phyloP scores from a whole-genome alignment of 2,113 vertebrate genomes.

The Chloebia gouldiae region DNA sequence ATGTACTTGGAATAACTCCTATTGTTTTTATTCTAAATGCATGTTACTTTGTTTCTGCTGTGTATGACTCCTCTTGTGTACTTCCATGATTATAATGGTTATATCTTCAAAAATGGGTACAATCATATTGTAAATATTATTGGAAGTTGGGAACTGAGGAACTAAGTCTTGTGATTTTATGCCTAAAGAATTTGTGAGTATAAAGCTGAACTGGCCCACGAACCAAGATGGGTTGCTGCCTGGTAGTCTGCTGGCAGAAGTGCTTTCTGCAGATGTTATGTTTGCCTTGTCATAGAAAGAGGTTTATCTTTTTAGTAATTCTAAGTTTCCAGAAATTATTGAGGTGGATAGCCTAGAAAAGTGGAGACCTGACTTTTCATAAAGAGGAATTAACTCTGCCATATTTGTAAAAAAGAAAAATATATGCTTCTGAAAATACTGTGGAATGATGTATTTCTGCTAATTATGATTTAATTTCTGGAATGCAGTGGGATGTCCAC shows the following conservation, averaged over 20 bases:
- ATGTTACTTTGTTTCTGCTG: background rate
- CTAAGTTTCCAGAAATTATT: background rate
- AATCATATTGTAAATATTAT: background rate
- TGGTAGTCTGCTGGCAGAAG: background rate
- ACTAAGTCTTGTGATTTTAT: background rate
- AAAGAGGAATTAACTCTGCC: background rate
- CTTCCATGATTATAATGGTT: background rate
- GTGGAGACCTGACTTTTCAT: background rate
- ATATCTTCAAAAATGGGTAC: background rate
- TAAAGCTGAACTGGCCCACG: background rate
- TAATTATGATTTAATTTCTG: constrained; percentile 41
- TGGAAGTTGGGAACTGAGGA: background rate
- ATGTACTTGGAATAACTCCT: background rate
- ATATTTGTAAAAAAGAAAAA: background rate
- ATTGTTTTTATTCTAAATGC: background rate
- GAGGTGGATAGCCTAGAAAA: background rate
- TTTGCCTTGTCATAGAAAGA: background rate
- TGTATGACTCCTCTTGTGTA: background rate
- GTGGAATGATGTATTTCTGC: constrained; percentile 27
- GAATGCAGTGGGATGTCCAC: constrained; percentile 35
- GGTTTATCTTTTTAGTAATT: background rate
- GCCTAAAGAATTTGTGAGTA: background rate
- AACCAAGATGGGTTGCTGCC: background rate
- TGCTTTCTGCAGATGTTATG: background rate
- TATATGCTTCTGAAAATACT: background rate